Evolutionary conservation across 1,140 invertebrate genomes (phyloP).

Genomic region (Tribolium madens): DNA sequence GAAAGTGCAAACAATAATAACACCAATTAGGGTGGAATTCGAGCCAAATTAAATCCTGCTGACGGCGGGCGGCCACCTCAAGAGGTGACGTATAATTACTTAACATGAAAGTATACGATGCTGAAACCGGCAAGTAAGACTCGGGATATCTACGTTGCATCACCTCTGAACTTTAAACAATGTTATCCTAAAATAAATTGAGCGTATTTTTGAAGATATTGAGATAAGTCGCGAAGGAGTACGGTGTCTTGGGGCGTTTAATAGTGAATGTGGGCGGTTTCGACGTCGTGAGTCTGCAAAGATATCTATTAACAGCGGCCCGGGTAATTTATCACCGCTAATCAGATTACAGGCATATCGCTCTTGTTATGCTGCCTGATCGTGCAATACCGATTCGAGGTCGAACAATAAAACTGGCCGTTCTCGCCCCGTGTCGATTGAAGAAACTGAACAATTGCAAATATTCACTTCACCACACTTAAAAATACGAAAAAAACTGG

Average conservation of each 20-base stretch:
- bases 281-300: conserved; percentile 56
- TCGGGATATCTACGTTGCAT: conserved; percentile 25
- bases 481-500: too few species aligned
- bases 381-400: conserved; percentile 55
- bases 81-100: conserved; percentile 13
- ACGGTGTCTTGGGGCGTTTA: conserved; percentile 42
- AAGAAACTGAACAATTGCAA: not conserved
- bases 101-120: conserved; percentile 8
- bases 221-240: conserved; percentile 45
- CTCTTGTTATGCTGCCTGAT: conserved; percentile 55
- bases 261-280: conserved; percentile 53
- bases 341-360: conserved; percentile 57
- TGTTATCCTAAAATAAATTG: conserved; percentile 46
- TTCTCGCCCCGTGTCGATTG: not conserved
- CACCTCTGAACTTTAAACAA: conserved; percentile 46
- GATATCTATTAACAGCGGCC: conserved; percentile 58
- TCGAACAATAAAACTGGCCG: conserved; percentile 46
- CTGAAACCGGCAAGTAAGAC: conserved; percentile 21
- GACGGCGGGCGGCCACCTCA: not conserved
- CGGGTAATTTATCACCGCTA: conserved; percentile 57
- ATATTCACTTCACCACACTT: not conserved
- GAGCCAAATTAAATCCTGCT: too few species aligned
- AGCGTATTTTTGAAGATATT: conserved; percentile 43
- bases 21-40: too few species aligned
- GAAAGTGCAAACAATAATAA: too few species aligned